A percentile compares a stretch with the other conserved stretches of the same genome.
Conservation (phyloP, 2,888 invertebrate genomes). For the Brachyptera risi region DNA sequence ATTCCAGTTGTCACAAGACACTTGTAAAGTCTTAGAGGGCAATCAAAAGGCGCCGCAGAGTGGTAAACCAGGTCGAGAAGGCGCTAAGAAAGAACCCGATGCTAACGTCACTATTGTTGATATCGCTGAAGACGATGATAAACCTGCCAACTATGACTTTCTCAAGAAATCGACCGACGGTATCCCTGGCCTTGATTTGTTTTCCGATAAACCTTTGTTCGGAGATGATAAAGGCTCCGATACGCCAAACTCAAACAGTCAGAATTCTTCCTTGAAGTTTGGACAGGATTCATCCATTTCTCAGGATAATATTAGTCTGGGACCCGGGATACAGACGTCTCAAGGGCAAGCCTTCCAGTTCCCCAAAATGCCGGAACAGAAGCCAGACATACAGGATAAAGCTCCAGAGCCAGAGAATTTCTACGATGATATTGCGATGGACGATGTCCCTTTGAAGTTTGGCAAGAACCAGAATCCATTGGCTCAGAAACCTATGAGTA, state of each 20-base stretch:
- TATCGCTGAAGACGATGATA: not conserved
- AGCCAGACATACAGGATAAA: not conserved
- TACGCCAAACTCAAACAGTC: not conserved
- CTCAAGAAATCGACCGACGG: slow-evolving; percentile 45
- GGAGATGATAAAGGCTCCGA: slow-evolving; percentile 38
- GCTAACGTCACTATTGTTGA: not conserved
- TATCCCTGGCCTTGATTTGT: slow-evolving; percentile 71
- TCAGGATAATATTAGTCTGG: not conserved
- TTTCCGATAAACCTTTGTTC: slow-evolving; percentile 40
- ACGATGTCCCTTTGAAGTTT: not conserved
- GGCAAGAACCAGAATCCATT: not conserved
- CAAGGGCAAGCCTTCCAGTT: slow-evolving; percentile 12
- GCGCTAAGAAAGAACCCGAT: too few relatives aligned
- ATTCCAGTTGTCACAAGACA: not conserved
- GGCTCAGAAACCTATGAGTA: not conserved
- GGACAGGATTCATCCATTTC: slow-evolving; percentile 22
- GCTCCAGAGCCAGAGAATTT: not conserved
- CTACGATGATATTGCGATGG: not conserved
- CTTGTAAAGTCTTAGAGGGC: not conserved
- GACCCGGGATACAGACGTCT: slow-evolving; percentile 10
- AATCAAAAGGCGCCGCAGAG: not conserved
- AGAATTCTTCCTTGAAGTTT: not conserved
- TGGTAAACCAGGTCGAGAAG: too few relatives aligned
- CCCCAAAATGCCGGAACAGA: not conserved
- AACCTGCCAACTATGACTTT: slow-evolving; percentile 5